These are phyloP conservation scores for Lasius platythorax DNA, from an alignment of 2,888 invertebrate genomes.

Conservation along the genomic window DNA sequence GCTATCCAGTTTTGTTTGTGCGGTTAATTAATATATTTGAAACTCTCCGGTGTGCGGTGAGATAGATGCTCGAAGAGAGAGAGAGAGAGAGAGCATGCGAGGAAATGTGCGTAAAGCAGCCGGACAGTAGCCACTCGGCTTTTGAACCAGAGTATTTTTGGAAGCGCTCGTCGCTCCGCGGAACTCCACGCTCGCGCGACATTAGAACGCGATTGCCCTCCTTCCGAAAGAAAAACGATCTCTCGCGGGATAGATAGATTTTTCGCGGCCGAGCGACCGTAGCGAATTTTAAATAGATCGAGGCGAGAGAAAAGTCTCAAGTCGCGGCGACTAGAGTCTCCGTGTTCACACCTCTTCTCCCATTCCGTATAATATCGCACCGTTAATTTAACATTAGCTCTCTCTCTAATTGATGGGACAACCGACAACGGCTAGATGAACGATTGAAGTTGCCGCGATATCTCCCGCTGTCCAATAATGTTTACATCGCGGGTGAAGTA, in stretches of 20 bases:
- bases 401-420: constrained; percentile 13
- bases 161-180: constrained; percentile 67
- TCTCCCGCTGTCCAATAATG: neutral
- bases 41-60: neutral
- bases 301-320: neutral
- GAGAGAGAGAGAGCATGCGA: neutral
- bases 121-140: constrained; percentile 45
- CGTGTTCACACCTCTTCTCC: constrained; percentile 22
- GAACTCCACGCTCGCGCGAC: constrained; percentile 62
- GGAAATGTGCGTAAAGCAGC: constrained; percentile 9
- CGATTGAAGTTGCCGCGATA: neutral
- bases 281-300: constrained; percentile 36
- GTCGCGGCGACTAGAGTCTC: neutral
- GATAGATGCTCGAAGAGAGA: neutral
- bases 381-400: constrained; percentile 6
- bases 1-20: neutral
- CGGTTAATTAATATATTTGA: constrained; percentile 7
- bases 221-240: constrained; percentile 60
- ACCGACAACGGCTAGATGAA: constrained; percentile 7
- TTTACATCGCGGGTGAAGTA: neutral
- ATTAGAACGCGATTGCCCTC: constrained; percentile 72
- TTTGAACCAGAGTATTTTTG: constrained; percentile 70
- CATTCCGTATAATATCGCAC: neutral
- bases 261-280: constrained; percentile 18
- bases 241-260: neutral